Evolutionary conservation across 2,888 invertebrate species (phyloP).

Genomic region (Leptopilina myrica): DNA sequence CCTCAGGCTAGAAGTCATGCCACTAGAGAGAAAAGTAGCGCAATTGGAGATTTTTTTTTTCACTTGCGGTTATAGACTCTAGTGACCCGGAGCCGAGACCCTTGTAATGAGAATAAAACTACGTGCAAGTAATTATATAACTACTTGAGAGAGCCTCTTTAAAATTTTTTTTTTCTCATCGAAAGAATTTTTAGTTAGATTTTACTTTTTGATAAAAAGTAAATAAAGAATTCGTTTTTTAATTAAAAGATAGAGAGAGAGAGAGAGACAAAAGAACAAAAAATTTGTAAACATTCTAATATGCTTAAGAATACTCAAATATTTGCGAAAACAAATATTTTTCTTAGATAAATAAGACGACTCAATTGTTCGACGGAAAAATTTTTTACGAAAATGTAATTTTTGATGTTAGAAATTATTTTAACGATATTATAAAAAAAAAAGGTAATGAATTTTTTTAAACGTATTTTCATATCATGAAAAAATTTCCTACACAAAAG

Average conservation of each 20-base stretch:
- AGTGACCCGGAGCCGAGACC: constrained; percentile 17
- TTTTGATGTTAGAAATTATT: constrained; percentile 7
- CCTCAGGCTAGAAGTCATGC: constrained; percentile 7
- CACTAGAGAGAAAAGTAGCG: constrained; percentile 18
- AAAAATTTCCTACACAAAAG: background rate
- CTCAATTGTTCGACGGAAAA: constrained; percentile 17
- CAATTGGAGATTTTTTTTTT: constrained; percentile 14
- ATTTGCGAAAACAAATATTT: constrained; percentile 20
- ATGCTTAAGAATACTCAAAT: constrained; percentile 24
- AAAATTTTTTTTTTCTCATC: background rate
- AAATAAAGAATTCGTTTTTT: background rate
- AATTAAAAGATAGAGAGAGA: background rate
- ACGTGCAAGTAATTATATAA: background rate
- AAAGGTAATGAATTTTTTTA: background rate
- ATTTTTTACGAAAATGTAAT: background rate
- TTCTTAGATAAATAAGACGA: constrained; percentile 13
- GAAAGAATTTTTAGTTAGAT: too few species aligned
- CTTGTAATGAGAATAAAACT: constrained; percentile 25
- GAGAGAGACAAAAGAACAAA: background rate
- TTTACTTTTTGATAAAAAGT: background rate
- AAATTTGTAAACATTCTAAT: constrained; percentile 6
- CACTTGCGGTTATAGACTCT: constrained; percentile 3
- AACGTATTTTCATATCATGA: background rate
- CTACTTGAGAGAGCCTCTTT: background rate
- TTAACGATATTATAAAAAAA: background rate